These are phyloP conservation scores for Morinoia aosen DNA, from an alignment of 2,888 invertebrate genomes.

Conservation along the genomic window DNA sequence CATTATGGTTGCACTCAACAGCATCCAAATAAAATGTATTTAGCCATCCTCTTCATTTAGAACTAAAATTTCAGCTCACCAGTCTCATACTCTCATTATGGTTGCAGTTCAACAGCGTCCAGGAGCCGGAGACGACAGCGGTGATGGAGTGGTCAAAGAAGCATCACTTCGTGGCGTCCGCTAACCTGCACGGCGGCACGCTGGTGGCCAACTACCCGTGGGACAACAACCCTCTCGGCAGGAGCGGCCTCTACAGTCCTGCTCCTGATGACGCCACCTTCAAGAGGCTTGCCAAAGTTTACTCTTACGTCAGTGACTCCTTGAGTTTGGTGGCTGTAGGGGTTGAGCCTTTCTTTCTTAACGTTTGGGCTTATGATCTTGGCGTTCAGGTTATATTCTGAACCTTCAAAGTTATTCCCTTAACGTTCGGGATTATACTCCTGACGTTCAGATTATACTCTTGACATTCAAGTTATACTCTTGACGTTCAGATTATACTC, in stretches of 20 bases:
- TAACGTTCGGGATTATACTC: too few relatives aligned
- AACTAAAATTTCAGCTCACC: neutral
- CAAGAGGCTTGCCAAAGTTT: slow-evolving; percentile 80
- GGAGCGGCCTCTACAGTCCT: slow-evolving; percentile 68
- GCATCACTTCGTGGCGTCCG: slow-evolving; percentile 89
- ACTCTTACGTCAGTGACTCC: slow-evolving; percentile 64
- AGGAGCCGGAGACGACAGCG: slow-evolving; percentile 88
- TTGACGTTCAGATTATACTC: too few relatives aligned
- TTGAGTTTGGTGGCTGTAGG: neutral
- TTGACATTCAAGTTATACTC: too few relatives aligned
- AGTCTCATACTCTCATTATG: neutral
- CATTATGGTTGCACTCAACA: neutral
- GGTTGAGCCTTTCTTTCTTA: neutral
- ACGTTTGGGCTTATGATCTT: neutral
- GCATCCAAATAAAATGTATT: neutral
- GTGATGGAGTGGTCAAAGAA: slow-evolving; percentile 90
- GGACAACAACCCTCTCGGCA: slow-evolving; percentile 78
- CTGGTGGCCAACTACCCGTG: slow-evolving; percentile 83
- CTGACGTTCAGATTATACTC: too few relatives aligned
- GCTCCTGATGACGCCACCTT: slow-evolving; percentile 89
- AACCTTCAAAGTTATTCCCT: too few relatives aligned
- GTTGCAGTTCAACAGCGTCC: slow-evolving; percentile 69
- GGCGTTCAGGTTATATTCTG: neutral
- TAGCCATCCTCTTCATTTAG: neutral
- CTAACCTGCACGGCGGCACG: slow-evolving; percentile 95